Conservation (phyloP, 1,140 invertebrate species). For the Pseudomyrmex flavicornis region DNA sequence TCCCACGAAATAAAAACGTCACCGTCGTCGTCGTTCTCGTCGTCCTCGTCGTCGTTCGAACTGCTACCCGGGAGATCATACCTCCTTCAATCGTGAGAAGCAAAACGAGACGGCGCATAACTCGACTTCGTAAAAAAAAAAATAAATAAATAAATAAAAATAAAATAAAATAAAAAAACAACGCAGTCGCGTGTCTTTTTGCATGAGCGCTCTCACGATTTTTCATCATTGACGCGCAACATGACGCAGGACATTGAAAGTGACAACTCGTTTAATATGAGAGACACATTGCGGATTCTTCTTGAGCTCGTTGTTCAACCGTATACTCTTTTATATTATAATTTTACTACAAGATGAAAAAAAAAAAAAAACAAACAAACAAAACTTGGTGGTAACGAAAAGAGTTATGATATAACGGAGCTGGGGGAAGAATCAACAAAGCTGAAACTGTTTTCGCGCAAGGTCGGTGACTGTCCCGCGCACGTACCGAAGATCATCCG, state of each 20-base stretch:
- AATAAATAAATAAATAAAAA: too few species aligned
- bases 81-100: conserved; percentile 53
- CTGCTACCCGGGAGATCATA: conserved; percentile 56
- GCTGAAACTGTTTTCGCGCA: conserved; percentile 13
- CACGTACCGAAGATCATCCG: conserved; percentile 21
- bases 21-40: neutral
- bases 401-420: neutral
- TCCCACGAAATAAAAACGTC: conserved; percentile 56
- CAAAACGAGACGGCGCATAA: conserved; percentile 54
- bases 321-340: too few species aligned
- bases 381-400: neutral
- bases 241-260: neutral
- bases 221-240: conserved; percentile 34
- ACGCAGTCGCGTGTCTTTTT: conserved; percentile 17
- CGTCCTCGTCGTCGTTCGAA: conserved; percentile 35
- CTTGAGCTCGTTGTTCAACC: too few species aligned
- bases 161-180: neutral
- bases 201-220: conserved; percentile 6
- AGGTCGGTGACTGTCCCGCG: conserved; percentile 42
- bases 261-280: conserved; percentile 2
- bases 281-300: neutral
- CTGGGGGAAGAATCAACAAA: conserved; percentile 1
- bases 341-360: too few species aligned
- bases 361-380: neutral
- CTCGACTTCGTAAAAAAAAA: conserved; percentile 28